phyloP scores from a whole-genome alignment of 1,140 invertebrate species.

The Ceratina japonica region DNA sequence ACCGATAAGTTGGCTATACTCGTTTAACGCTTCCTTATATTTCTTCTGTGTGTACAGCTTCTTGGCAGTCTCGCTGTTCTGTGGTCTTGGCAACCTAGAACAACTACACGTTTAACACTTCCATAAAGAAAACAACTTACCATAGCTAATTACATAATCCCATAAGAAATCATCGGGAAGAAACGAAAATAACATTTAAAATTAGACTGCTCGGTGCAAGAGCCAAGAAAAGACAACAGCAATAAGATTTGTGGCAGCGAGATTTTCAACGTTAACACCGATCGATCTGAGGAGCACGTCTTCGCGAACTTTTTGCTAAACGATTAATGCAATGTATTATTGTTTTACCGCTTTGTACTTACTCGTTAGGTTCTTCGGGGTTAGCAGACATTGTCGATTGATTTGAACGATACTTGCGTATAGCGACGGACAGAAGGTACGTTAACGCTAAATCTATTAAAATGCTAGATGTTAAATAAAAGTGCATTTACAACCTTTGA shows the following conservation, averaged over 20 bases:
- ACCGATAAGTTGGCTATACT: conserved; percentile 94
- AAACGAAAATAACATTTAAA: neutral
- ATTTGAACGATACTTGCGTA: no score
- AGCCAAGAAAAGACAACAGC: neutral
- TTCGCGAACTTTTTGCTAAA: neutral
- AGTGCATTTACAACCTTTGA: no score
- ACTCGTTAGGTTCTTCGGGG: conserved; percentile 19
- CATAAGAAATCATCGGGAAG: neutral
- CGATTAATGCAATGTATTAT: neutral
- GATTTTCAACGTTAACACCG: no score
- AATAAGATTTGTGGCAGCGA: neutral
- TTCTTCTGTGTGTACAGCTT: conserved; percentile 91
- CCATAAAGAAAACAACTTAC: neutral
- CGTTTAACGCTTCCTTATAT: conserved; percentile 89
- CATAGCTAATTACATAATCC: neutral
- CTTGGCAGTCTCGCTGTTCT: conserved; percentile 94
- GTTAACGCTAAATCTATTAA: no score
- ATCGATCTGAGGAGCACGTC: neutral
- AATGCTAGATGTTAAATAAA: no score
- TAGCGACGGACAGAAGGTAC: no score
- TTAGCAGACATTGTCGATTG: neutral
- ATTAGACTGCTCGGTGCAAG: neutral
- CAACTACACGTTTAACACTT: conserved; percentile 10
- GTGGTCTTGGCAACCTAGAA: conserved; percentile 87
- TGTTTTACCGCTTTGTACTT: conserved; percentile 2